Conservation (phyloP, 2,888 invertebrate genomes). For the Amblyjoppa proteus region DNA sequence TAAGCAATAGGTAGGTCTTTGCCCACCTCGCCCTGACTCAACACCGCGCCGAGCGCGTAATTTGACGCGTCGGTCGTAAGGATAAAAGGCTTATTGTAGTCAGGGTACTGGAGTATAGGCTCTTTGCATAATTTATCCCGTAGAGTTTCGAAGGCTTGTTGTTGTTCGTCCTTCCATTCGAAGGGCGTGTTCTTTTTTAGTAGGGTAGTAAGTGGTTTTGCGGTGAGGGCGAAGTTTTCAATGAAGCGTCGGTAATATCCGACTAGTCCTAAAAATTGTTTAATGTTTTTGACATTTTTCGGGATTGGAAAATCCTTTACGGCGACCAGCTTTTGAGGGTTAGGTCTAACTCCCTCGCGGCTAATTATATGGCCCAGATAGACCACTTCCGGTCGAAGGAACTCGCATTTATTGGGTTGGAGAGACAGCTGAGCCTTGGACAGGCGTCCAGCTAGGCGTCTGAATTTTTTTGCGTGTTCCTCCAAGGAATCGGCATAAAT, state of each 20-base stretch:
- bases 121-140: background rate
- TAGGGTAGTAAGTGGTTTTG: conserved; percentile 70
- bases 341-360: too few species aligned
- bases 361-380: too few species aligned
- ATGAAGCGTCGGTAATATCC: too few species aligned
- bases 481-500: background rate
- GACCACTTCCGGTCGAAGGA: too few species aligned
- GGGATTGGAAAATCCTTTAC: too few species aligned
- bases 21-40: conserved; percentile 77
- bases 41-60: conserved; percentile 75
- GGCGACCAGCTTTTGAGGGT: too few species aligned
- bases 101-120: conserved; percentile 73
- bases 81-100: conserved; percentile 74
- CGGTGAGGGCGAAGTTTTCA: conserved; percentile 66
- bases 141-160: conserved; percentile 62
- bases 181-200: conserved; percentile 66
- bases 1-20: conserved; percentile 79
- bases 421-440: conserved; percentile 15
- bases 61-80: conserved; percentile 77
- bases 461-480: conserved; percentile 31
- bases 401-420: conserved; percentile 50
- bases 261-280: too few species aligned
- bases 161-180: conserved; percentile 58
- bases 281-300: too few species aligned
- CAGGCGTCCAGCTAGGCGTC: conserved; percentile 11